Percentiles rank a stretch among this genome's conserved stretches.
phyloP scores from a whole-genome alignment of 2,888 invertebrate species.

The Xanthia togata region DNA sequence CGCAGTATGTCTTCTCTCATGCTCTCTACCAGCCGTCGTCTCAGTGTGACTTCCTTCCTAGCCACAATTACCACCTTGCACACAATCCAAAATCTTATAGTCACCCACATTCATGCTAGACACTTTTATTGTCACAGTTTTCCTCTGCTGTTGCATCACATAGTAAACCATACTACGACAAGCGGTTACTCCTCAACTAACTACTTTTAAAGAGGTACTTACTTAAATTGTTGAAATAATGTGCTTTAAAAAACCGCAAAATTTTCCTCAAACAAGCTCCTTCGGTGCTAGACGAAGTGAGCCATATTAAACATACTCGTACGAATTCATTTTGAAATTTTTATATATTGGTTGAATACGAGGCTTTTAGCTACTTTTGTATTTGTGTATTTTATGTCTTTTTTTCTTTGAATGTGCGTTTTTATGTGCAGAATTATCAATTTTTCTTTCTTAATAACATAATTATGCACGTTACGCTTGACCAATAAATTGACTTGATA shows the following conservation, averaged over 20 bases:
- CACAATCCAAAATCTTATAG: neutral
- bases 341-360: too few species aligned
- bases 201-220: neutral
- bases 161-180: neutral
- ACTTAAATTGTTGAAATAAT: neutral
- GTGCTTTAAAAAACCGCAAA: neutral
- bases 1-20: neutral
- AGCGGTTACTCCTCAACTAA: neutral
- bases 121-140: neutral
- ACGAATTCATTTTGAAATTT: too few species aligned
- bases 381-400: too few species aligned
- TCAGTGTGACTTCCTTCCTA: neutral
- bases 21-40: neutral
- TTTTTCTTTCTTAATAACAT: too few species aligned
- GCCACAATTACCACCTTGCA: too few species aligned
- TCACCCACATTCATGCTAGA: neutral
- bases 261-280: slow-evolving; percentile 1
- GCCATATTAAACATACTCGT: too few species aligned
- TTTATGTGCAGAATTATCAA: too few species aligned
- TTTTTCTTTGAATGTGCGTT: too few species aligned
- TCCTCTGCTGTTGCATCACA: neutral
- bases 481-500: neutral
- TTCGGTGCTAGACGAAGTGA: too few species aligned
- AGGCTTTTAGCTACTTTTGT: too few species aligned
- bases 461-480: too few species aligned